These are phyloP conservation scores for Agrenia bidenticulata DNA, from an alignment of 2,888 invertebrate genomes.

Conservation along the genomic window DNA sequence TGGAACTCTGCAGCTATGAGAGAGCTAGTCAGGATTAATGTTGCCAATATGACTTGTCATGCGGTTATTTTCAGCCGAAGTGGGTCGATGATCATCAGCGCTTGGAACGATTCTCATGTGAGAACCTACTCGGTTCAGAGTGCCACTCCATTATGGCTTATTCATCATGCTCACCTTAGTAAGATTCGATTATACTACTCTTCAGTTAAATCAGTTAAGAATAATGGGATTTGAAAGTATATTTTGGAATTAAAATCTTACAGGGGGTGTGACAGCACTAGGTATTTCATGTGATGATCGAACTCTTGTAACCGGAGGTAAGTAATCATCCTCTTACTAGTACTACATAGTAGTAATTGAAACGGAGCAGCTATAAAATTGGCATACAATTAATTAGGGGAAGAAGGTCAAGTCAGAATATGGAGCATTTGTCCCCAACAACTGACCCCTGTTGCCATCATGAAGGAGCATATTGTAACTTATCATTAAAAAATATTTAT, in stretches of 20 bases:
- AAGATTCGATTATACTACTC: no score
- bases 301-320: slow-evolving; percentile 75
- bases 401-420: slow-evolving; percentile 61
- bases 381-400: no score
- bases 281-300: slow-evolving; percentile 70
- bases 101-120: slow-evolving; percentile 56
- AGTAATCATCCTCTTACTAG: no score
- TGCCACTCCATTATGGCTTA: slow-evolving; percentile 76
- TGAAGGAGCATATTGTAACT: slow-evolving; percentile 79
- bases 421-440: slow-evolving; percentile 72
- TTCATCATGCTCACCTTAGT: slow-evolving; percentile 79
- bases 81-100: slow-evolving; percentile 78
- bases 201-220: background rate
- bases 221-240: background rate
- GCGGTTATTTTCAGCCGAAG: slow-evolving; percentile 74
- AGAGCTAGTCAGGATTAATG: slow-evolving; percentile 78
- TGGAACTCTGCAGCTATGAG: slow-evolving; percentile 76
- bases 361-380: no score
- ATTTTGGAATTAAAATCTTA: background rate
- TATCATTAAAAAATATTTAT: background rate
- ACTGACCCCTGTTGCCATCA: slow-evolving; percentile 69
- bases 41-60: slow-evolving; percentile 85
- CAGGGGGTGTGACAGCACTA: slow-evolving; percentile 80
- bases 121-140: slow-evolving; percentile 79
- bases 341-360: no score